phyloP scores from a whole-genome alignment of 1,140 invertebrate species.

The Magallana gigas region DNA sequence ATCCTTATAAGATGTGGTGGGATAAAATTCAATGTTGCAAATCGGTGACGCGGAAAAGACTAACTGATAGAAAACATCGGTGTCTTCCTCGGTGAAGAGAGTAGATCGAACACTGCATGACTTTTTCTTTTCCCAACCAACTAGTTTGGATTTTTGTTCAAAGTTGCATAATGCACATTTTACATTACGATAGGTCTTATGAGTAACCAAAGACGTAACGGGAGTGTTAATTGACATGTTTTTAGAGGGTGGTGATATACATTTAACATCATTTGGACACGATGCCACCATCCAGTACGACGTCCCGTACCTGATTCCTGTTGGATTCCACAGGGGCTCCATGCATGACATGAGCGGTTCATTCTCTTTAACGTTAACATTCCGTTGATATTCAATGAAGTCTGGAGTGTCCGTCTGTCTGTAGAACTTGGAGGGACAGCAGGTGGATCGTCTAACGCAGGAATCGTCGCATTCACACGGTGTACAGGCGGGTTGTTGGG shows the following conservation, averaged over 20 bases:
- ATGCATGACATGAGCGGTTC: not conserved
- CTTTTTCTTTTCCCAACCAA: not conserved
- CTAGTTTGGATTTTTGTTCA: not conserved
- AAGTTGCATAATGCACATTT: not conserved
- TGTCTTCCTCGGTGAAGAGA: not conserved
- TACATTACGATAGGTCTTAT: not conserved
- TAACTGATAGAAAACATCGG: not conserved
- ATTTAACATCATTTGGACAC: not conserved
- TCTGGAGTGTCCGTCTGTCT: not conserved
- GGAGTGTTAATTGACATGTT: not conserved
- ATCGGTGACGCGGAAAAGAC: not conserved
- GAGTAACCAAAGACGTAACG: not conserved
- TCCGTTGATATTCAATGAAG: not conserved
- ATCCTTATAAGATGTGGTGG: not conserved
- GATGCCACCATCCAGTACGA: not conserved
- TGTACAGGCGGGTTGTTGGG: not conserved
- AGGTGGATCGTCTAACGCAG: not conserved
- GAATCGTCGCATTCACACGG: not conserved
- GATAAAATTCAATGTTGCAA: not conserved
- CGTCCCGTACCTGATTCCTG: not conserved
- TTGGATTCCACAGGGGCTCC: not conserved
- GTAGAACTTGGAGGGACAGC: slow-evolving; percentile 7
- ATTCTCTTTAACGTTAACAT: not conserved
- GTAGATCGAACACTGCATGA: not conserved
- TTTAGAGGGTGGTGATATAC: not conserved